Percentiles rank a stretch among this genome's conserved stretches.
Evolutionary conservation across 2,888 invertebrate species (phyloP).

Genomic region (Ormyrus pomaceus): DNA sequence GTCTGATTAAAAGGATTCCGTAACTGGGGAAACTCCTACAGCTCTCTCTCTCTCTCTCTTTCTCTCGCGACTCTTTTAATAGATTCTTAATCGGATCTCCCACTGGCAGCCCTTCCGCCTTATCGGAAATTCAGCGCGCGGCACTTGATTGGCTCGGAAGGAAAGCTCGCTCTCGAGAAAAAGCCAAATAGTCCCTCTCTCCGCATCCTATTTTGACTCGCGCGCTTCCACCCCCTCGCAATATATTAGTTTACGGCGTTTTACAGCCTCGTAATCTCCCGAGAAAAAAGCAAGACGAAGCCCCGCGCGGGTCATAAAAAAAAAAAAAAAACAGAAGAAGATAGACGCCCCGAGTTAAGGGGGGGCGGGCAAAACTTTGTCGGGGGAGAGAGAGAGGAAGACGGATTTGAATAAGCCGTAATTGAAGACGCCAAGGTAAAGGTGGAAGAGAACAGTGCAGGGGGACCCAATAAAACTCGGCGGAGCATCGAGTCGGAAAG

Average conservation of each 20-base stretch:
- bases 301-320: too few relatives aligned
- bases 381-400: not conserved
- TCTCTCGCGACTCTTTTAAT: not conserved
- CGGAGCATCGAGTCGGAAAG: conserved; percentile 4
- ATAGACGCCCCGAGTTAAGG: too few relatives aligned
- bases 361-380: too few relatives aligned
- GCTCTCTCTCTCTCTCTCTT: too few relatives aligned
- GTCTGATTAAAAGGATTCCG: too few relatives aligned
- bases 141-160: not conserved
- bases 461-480: conserved; percentile 1
- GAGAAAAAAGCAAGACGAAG: not conserved
- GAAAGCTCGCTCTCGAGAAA: not conserved
- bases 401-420: conserved; percentile 31
- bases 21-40: too few relatives aligned
- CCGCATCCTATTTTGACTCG: too few relatives aligned
- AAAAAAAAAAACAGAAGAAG: too few relatives aligned
- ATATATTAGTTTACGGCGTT: not conserved
- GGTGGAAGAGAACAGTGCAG: not conserved
- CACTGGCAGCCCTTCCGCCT: not conserved
- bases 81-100: conserved; percentile 4
- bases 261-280: not conserved
- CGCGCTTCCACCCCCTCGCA: too few relatives aligned
- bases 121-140: conserved; percentile 4
- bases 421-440: conserved; percentile 38
- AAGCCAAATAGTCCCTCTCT: too few relatives aligned